Evolutionary conservation across 2,113 vertebrate genomes (phyloP).

Genomic region (Odocoileus hemionus): DNA sequence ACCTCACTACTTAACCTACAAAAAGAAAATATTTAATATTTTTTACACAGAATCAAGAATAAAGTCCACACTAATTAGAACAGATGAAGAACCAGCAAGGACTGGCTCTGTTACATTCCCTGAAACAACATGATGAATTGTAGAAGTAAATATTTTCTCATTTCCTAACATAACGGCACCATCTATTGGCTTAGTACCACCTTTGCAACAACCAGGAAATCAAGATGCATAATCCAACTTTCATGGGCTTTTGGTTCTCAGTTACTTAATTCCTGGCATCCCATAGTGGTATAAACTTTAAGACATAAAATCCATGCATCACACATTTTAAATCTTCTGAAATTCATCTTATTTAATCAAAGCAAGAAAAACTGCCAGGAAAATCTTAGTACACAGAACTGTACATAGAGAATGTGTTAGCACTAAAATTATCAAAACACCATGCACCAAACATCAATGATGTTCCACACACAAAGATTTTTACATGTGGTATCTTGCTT

Average conservation of each 20-base stretch:
- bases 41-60: slow-evolving; percentile 36
- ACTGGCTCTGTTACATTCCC: slow-evolving; percentile 31
- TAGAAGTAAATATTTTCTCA: slow-evolving; percentile 13
- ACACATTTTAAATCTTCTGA: slow-evolving; percentile 49
- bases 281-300: slow-evolving; percentile 20
- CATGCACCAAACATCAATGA: background rate
- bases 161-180: slow-evolving; percentile 72
- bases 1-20: background rate
- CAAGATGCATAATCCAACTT: background rate
- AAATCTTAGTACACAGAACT: slow-evolving; percentile 32
- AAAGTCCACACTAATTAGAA: slow-evolving; percentile 48
- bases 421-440: slow-evolving; percentile 21
- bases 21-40: background rate
- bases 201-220: slow-evolving; percentile 43
- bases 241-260: background rate
- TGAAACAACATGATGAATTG: background rate
- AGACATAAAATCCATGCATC: slow-evolving; percentile 26
- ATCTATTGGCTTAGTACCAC: slow-evolving; percentile 75
- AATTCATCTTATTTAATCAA: slow-evolving; percentile 40
- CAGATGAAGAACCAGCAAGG: slow-evolving; percentile 16
- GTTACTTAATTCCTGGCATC: slow-evolving; percentile 8
- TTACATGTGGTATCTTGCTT: background rate
- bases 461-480: background rate
- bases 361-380: slow-evolving; percentile 25
- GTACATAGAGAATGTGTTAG: background rate